Evolutionary conservation across 2,797 vertebrate genomes (phyloP).

Genomic region (Danio albolineatus): DNA sequence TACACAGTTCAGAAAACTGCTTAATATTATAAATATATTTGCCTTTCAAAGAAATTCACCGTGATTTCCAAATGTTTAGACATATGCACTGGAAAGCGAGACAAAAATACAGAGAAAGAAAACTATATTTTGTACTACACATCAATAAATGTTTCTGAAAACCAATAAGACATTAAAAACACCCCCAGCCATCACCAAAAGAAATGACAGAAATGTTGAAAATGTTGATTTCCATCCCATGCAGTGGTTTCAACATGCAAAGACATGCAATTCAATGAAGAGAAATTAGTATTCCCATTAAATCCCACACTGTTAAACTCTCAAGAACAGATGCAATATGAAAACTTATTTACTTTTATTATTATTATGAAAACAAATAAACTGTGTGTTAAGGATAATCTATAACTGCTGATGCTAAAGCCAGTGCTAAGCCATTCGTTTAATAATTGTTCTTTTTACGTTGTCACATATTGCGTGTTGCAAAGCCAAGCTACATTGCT

Average conservation of each 20-base stretch:
- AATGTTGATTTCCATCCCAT: conserved; percentile 41
- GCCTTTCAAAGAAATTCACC: not conserved
- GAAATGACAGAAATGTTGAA: conserved; percentile 29
- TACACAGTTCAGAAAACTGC: no score
- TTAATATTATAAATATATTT: not conserved
- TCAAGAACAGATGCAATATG: no score
- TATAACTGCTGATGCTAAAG: conserved; percentile 27
- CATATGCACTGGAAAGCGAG: not conserved
- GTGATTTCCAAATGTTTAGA: not conserved
- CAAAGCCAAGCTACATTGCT: conserved; percentile 60
- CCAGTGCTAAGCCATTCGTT: conserved; percentile 20
- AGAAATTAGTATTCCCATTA: conserved; percentile 37
- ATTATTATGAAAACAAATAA: no score
- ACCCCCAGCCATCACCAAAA: conserved; percentile 17
- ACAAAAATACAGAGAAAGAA: not conserved
- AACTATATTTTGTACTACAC: not conserved
- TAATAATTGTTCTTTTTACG: not conserved
- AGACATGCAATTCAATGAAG: conserved; percentile 32
- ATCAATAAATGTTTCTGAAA: not conserved
- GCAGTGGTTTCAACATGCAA: conserved; percentile 26
- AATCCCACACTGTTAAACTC: not conserved
- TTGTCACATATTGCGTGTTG: conserved; percentile 39
- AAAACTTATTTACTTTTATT: no score
- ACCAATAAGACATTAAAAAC: conserved; percentile 38
- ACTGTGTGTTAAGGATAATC: not conserved